Evolutionary conservation across 2,113 vertebrate genomes (phyloP).

Genomic region (Bufo gargarizans): DNA sequence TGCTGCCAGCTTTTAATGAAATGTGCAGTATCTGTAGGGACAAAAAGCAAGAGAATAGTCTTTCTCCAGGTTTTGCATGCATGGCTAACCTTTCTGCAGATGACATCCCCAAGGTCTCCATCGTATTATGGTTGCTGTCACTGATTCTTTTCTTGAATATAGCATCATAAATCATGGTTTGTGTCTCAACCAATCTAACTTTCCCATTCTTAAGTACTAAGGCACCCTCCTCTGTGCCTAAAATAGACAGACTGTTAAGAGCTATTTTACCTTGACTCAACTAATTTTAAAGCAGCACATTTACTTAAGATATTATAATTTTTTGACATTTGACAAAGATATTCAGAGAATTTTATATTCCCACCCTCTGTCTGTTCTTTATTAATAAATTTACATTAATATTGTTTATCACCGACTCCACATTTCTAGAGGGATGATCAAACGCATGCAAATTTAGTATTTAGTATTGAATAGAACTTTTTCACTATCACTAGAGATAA

Average conservation of each 20-base stretch:
- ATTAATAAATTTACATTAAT: conserved; percentile 2
- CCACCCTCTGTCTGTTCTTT: neutral
- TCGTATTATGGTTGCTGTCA: conserved; percentile 54
- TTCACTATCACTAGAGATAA: no score
- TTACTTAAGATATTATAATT: conserved; percentile 2
- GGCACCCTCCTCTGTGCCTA: neutral
- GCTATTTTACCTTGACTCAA: neutral
- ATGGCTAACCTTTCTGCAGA: conserved; percentile 45
- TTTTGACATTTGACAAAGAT: neutral
- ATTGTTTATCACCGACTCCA: neutral
- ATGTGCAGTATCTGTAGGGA: conserved; percentile 45
- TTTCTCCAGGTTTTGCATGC: conserved; percentile 54
- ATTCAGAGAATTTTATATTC: neutral
- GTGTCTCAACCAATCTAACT: conserved; percentile 18
- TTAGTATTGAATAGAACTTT: neutral
- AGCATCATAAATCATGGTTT: conserved; percentile 53
- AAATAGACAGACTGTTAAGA: conserved; percentile 1
- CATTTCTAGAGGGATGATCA: neutral
- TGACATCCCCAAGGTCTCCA: conserved; percentile 16
- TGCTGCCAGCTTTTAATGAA: conserved; percentile 50
- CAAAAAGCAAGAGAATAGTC: conserved; percentile 33
- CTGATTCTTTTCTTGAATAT: conserved; percentile 37
- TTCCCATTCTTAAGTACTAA: neutral
- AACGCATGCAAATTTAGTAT: neutral
- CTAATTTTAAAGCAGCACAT: neutral